These are phyloP conservation scores for Notarius quadriscutis DNA, from an alignment of 2,113 vertebrate species.

Conservation along the genomic window DNA sequence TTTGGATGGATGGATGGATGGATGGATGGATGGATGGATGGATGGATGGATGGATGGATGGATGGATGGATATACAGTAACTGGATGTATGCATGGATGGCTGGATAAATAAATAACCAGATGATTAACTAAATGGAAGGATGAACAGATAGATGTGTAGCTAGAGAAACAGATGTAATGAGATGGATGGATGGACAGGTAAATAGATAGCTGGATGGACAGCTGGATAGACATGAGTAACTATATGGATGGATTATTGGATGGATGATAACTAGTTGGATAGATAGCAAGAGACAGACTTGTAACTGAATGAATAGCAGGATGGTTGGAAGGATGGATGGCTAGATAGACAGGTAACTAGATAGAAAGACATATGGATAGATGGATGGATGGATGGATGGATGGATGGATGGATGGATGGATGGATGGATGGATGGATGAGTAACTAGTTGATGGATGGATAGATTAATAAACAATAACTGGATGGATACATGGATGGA, in stretches of 20 bases:
- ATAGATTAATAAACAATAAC: background rate
- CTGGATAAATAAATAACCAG: background rate
- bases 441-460: background rate
- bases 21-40: background rate
- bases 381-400: background rate
- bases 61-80: background rate
- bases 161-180: background rate
- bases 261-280: background rate
- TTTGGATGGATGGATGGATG: background rate
- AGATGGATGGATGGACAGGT: background rate
- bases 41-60: background rate
- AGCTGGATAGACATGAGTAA: too few species aligned
- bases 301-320: too few species aligned
- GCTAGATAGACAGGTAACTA: background rate
- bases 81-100: background rate
- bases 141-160: background rate
- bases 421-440: background rate
- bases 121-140: background rate
- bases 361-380: background rate
- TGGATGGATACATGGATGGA: background rate
- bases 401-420: background rate
- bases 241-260: background rate
- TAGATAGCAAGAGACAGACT: background rate
- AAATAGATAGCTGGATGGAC: background rate
- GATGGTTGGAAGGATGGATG: background rate